Conservation (phyloP, 2,113 vertebrate species). For the Taxidea taxus region DNA sequence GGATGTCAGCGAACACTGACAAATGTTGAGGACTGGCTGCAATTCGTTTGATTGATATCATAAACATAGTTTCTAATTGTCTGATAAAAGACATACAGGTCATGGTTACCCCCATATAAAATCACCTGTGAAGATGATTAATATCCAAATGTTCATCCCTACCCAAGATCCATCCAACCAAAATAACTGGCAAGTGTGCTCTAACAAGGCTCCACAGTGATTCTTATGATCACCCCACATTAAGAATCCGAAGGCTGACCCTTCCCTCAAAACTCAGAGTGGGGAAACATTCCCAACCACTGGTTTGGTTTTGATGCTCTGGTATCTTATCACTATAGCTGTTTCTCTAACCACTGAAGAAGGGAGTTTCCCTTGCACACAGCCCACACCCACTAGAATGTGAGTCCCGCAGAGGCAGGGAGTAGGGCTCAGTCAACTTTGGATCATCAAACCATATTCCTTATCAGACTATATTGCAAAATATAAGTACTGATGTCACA, state of each 20-base stretch:
- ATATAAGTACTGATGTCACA: not conserved
- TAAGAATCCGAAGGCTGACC: too few species aligned
- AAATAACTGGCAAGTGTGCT: not conserved
- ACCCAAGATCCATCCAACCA: not conserved
- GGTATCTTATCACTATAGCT: not conserved
- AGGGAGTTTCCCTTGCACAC: not conserved
- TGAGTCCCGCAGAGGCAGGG: not conserved
- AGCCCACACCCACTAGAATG: fast-evolving
- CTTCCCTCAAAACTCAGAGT: not conserved
- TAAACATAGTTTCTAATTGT: not conserved
- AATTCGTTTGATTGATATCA: too few species aligned
- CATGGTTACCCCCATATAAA: not conserved
- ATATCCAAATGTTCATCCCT: not conserved
- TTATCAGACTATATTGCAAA: not conserved
- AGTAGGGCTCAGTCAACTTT: not conserved
- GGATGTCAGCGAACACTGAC: not conserved
- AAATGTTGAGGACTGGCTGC: not conserved
- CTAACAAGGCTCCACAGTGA: not conserved
- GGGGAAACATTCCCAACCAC: fast-evolving
- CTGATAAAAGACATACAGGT: not conserved
- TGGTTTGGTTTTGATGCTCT: too few species aligned
- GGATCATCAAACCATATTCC: not conserved
- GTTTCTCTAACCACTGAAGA: not conserved
- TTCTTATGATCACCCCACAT: fast-evolving
- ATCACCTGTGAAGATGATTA: not conserved